phyloP scores from a whole-genome alignment of 1,140 invertebrate species.

The Oscheius sp. region DNA sequence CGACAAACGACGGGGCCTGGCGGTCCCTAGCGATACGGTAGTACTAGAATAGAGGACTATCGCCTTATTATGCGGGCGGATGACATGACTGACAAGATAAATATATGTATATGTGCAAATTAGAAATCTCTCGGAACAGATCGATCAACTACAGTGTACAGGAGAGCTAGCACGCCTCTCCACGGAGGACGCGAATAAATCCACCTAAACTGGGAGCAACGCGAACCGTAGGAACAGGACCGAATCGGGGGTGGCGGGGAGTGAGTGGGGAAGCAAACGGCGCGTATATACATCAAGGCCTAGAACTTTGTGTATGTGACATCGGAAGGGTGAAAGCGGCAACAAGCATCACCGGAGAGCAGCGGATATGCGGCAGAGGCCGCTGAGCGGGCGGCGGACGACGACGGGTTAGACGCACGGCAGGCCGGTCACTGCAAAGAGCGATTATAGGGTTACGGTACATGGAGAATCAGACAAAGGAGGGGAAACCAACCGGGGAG shows the following conservation, averaged over 20 bases:
- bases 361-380: not conserved
- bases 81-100: no score
- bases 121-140: no score
- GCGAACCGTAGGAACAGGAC: constrained; percentile 1
- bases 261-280: no score
- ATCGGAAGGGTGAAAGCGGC: not conserved
- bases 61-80: no score
- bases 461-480: no score
- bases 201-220: not conserved
- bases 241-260: not conserved
- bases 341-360: not conserved
- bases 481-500: constrained; percentile 10
- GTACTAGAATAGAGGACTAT: no score
- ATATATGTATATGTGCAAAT: no score
- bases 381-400: not conserved
- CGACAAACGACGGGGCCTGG: constrained; percentile 5
- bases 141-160: no score
- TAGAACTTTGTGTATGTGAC: not conserved
- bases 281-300: no score
- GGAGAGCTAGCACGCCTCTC: no score
- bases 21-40: no score
- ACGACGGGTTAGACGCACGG: not conserved
- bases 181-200: no score
- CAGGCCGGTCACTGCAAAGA: not conserved
- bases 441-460: not conserved